These are phyloP conservation scores for Esox niger DNA, from an alignment of 2,113 vertebrate species.

Conservation along the genomic window DNA sequence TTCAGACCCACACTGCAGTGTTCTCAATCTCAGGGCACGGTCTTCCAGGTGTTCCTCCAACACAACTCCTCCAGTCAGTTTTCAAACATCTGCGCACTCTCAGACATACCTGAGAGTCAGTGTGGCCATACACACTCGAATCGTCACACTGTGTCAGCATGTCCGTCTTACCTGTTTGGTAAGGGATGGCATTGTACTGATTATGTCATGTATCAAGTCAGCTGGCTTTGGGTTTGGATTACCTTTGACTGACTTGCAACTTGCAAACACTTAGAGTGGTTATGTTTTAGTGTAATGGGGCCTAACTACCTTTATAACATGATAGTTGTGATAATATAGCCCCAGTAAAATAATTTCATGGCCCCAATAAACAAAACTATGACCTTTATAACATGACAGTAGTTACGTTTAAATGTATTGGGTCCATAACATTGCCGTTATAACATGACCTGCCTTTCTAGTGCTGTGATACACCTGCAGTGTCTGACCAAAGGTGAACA, in stretches of 20 bases:
- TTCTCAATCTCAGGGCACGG: not conserved
- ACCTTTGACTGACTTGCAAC: too few species aligned
- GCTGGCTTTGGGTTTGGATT: too few species aligned
- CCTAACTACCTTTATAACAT: not conserved
- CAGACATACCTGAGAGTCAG: not conserved
- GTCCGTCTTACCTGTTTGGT: not conserved
- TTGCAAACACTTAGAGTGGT: too few species aligned
- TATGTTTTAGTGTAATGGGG: too few species aligned
- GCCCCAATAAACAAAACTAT: too few species aligned
- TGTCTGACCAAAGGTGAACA: not conserved
- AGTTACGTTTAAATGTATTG: too few species aligned
- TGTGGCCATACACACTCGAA: not conserved
- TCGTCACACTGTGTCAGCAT: not conserved
- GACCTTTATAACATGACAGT: too few species aligned
- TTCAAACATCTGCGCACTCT: not conserved
- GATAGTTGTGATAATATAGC: too few species aligned
- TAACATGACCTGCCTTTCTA: not conserved
- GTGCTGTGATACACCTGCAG: not conserved
- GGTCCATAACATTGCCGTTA: not conserved
- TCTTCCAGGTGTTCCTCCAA: not conserved
- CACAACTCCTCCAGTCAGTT: constrained; percentile 1
- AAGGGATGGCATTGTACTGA: not conserved
- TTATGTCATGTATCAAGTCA: not conserved
- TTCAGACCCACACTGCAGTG: not conserved
- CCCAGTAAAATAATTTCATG: too few species aligned